Evolutionary conservation across 2,888 invertebrate genomes (phyloP), one percentile per base, ranked within the genome.

Genomic region (Beris chalybata): DNA sequence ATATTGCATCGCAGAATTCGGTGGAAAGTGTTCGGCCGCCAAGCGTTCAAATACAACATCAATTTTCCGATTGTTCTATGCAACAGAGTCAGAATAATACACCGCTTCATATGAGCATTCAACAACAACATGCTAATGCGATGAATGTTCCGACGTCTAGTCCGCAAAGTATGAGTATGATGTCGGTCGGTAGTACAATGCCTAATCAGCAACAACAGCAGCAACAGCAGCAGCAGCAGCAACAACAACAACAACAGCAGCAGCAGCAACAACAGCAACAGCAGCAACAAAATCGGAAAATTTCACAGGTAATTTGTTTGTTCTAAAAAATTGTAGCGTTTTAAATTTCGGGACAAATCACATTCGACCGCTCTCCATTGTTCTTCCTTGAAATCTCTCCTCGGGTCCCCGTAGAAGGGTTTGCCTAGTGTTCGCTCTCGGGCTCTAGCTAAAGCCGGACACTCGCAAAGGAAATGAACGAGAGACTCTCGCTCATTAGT

Each of bases 1-100:
- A 95, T 77, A 85, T 94, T 80, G 89, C 90, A 7, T 89, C 88
- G 0, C 92, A 92, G 72, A 87, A 86, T 75, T 85, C 88, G 0
- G 86, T 87, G 0, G 88, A 89, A 72, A 82, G 83, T 44, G 82
- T 82, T 5, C 80, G 84, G n/a, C 84, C 86, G 4, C 84, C 85
- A 0, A 86, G 86, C 56, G 85, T 85, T 0, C 65, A 85, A 0
- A 81, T 82, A 47, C 79, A 73, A 76, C 82, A 83, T 80, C 78
- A 78, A 64, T 87, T 86, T 71, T 74, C 82, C 0, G 87, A 88
- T 67, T 92, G 91, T 75, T 88, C 90, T n/a, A 87, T 91, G 84
- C 85, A 82, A 71, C 78, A 83, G 72, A 72, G 85, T 80, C 76
- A 85, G 75, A 76, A 84, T 78, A 81, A 85, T 77, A 79, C 81